Percentiles rank a stretch among this genome's conserved stretches.
These are phyloP conservation scores for Eospalax fontanierii DNA, from an alignment of 2,797 vertebrate species.

Conservation along the genomic window DNA sequence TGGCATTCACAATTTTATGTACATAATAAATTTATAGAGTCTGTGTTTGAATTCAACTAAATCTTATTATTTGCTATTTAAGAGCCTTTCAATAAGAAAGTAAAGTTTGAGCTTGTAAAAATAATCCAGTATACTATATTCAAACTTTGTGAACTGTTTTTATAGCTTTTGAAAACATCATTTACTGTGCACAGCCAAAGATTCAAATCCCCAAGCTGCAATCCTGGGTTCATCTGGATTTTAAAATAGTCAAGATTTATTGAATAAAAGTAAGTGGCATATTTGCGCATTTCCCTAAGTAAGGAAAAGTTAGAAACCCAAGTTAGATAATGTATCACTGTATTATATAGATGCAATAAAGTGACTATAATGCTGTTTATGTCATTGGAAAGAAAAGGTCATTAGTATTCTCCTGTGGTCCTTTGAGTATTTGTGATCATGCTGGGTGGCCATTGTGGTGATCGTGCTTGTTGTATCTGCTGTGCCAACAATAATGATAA, in stretches of 20 bases:
- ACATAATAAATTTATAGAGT: constrained; percentile 61
- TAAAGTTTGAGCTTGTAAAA: constrained; percentile 55
- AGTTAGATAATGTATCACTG: neutral
- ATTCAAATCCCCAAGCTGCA: neutral
- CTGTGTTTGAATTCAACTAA: constrained; percentile 50
- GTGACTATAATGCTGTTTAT: neutral
- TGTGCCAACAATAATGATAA: neutral
- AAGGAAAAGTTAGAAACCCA: constrained; percentile 42
- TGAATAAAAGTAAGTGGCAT: constrained; percentile 40
- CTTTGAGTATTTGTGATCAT: neutral
- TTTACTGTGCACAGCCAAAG: neutral
- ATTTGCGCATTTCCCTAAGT: constrained; percentile 50
- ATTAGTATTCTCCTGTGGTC: too few species aligned
- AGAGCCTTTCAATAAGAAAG: constrained; percentile 66
- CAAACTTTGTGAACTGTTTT: constrained; percentile 40
- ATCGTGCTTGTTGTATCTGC: neutral
- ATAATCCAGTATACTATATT: constrained; percentile 52
- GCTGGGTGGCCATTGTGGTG: rapidly evolving
- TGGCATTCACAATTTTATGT: constrained; percentile 30
- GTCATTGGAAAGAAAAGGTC: neutral
- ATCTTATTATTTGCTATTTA: constrained; percentile 59
- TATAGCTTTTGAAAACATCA: constrained; percentile 51
- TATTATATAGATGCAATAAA: neutral
- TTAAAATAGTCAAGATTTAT: constrained; percentile 49
- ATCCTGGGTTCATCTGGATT: constrained; percentile 34